Base-by-base conservation (phyloP, 2,113 vertebrate species). In the Gavia stellata region DNA sequence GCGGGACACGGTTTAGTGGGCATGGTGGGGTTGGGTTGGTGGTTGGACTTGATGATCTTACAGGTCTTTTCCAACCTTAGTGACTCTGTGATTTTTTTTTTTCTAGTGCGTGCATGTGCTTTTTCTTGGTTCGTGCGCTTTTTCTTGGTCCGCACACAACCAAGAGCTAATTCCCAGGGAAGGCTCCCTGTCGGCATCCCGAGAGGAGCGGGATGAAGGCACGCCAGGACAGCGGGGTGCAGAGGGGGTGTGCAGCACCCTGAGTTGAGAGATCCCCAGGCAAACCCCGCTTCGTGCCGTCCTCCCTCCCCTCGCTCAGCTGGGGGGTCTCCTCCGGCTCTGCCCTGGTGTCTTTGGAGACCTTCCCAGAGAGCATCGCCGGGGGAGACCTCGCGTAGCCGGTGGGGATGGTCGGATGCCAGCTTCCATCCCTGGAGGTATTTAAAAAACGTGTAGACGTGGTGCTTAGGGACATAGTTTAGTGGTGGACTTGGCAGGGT, bases 71-170 rank as follows among this genome's bases (percentile, higher is more conserved):
- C n/a, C n/a, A n/a, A n/a, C n/a, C n/a, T n/a, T n/a, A n/a, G n/a
- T n/a, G n/a, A n/a, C n/a, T n/a, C n/a, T n/a, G n/a, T n/a, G n/a
- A n/a, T n/a, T 14, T 29, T 24, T 34, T 47, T n/a, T 10, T 11
- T 58, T 34, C 12, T 36, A 14, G 8, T 2, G 5, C 7, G 9
- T 1, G 1, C n/a, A n/a, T n/a, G n/a, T n/a, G n/a, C n/a, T n/a
- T n/a, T n/a, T n/a, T n/a, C n/a, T n/a, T n/a, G n/a, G n/a, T n/a
- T n/a, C n/a, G n/a, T n/a, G n/a, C n/a, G n/a, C n/a, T n/a, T n/a
- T n/a, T n/a, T n/a, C n/a, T 1, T 81, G 50, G 13, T 83, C 29
- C 4, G 0, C 3, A 47, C 10, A 5, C 62, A 5, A 75, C 49
- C 4, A 7, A 23, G 58, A 55, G 66, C 29, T 0, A 2, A 5